Base-by-base conservation (phyloP, 1,140 invertebrate species). In the Liolophura sinensis region DNA sequence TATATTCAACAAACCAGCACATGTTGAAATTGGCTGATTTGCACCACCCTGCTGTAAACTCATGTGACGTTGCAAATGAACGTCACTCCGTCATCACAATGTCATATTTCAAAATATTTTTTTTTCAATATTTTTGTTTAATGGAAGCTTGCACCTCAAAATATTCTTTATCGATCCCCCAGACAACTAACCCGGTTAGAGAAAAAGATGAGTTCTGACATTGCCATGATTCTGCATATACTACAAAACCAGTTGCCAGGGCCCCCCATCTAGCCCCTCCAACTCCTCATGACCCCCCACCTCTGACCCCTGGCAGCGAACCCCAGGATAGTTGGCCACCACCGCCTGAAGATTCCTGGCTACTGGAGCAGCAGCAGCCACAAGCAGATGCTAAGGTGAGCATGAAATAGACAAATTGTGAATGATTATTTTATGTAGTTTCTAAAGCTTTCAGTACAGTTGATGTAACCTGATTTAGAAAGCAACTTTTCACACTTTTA, bases 171-270 rank as follows among this genome's bases (percentile, higher is more conserved):
- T 56, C 27, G n/a, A n/a, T 49, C 25, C 54, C 67, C 27, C 75
- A 82, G 80, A 40, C 80, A 82, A 65, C 69, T 82, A 50, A 77
- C 71, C 20, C 65, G 77, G n/a, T 66, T 82, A 51, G 80, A 82
- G 66, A 69, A 78, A 18, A 82, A 82, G 59, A 81, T 82, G 79
- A 75, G 76, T 55, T 77, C 74, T 27, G 80, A 82, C 62, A 79
- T 82, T 20, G 64, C 78, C 16, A 75, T 81, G 64, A 82, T 82
- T 49, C 72, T 82, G 18, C 64, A 75, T n/a, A 73, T 82, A 12
- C 71, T 82, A 46, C 73, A 73, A 57, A 67, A 75, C 31, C 75
- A 78, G 49, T 24, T 16, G 22, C 46, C 46, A 11, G 20, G 40
- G 25, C n/a, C 52, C n/a, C n/a, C 52, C 24, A 20, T 16, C 27